phyloP scores from a whole-genome alignment of 2,888 invertebrate species.

The Pteria penguin region DNA sequence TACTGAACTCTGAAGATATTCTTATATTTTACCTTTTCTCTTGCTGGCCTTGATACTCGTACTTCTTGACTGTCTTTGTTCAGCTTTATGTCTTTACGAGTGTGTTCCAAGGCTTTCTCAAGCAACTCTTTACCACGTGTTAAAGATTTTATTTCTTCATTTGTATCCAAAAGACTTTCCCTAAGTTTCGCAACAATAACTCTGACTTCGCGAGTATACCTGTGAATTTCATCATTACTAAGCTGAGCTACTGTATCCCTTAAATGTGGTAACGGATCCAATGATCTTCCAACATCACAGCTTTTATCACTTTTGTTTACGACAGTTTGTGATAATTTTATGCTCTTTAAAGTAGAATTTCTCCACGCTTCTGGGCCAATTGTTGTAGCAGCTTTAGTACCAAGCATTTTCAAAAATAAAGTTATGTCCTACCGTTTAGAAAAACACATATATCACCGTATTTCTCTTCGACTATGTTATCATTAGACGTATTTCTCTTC shows the following conservation, averaged over 20 bases:
- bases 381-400: conserved; percentile 65
- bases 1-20: background rate
- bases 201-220: conserved; percentile 77
- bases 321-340: conserved; percentile 76
- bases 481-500: conserved; percentile 59
- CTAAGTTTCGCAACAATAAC: conserved; percentile 76
- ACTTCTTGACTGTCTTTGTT: conserved; percentile 77
- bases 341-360: conserved; percentile 75
- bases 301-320: conserved; percentile 75
- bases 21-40: conserved; percentile 73
- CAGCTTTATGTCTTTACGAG: conserved; percentile 77
- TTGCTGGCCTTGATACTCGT: conserved; percentile 72
- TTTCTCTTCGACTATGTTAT: too few species aligned
- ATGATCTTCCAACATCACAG: conserved; percentile 72
- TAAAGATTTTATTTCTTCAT: conserved; percentile 79
- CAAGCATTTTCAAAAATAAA: conserved; percentile 55
- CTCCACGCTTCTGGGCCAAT: conserved; percentile 78
- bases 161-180: conserved; percentile 77
- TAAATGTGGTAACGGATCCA: conserved; percentile 78
- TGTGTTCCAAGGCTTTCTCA: conserved; percentile 78
- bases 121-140: conserved; percentile 76
- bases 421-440: too few species aligned
- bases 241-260: conserved; percentile 77
- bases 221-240: conserved; percentile 78
- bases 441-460: too few species aligned